phyloP scores from a whole-genome alignment of 37 sponge, comb jelly and placozoan species.

The Petrosia ficiformis region DNA sequence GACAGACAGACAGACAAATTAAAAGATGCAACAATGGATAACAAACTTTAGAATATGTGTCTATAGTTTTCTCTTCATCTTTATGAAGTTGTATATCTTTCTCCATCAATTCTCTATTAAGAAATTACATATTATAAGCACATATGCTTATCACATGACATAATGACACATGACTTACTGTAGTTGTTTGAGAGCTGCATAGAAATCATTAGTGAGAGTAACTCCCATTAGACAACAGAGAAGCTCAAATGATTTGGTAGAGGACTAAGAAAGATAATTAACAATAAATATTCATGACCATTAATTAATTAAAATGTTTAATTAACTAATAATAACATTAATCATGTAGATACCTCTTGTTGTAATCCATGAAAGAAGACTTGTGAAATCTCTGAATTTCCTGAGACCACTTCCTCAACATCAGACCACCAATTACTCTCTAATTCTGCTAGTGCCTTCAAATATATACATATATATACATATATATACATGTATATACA shows the following conservation, averaged over 20 bases:
- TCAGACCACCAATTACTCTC: slow-evolving; percentile 81
- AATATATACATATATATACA: too few relatives aligned
- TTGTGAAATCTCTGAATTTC: slow-evolving; percentile 19
- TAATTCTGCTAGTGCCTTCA: slow-evolving; percentile 81
- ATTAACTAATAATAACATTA: neutral
- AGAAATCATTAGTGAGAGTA: slow-evolving; percentile 41
- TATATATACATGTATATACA: too few relatives aligned
- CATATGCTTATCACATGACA: too few relatives aligned
- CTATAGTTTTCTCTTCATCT: neutral
- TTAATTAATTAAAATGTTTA: neutral
- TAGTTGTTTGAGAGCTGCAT: slow-evolving; percentile 63
- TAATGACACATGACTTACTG: slow-evolving; percentile 32
- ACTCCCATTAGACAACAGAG: slow-evolving; percentile 66
- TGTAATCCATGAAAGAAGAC: slow-evolving; percentile 64
- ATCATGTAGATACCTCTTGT: slow-evolving; percentile 47
- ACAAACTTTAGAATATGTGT: neutral
- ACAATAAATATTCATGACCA: neutral
- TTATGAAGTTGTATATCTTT: slow-evolving; percentile 40
- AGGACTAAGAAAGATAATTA: slow-evolving; percentile 21
- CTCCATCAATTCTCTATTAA: slow-evolving; percentile 60
- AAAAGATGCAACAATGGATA: neutral
- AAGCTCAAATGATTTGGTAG: slow-evolving; percentile 74
- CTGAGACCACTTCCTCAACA: slow-evolving; percentile 63
- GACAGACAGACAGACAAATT: neutral
- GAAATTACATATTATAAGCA: neutral